Conservation (phyloP, 2,113 vertebrate genomes). For the Rhinolophus ferrumequinum region DNA sequence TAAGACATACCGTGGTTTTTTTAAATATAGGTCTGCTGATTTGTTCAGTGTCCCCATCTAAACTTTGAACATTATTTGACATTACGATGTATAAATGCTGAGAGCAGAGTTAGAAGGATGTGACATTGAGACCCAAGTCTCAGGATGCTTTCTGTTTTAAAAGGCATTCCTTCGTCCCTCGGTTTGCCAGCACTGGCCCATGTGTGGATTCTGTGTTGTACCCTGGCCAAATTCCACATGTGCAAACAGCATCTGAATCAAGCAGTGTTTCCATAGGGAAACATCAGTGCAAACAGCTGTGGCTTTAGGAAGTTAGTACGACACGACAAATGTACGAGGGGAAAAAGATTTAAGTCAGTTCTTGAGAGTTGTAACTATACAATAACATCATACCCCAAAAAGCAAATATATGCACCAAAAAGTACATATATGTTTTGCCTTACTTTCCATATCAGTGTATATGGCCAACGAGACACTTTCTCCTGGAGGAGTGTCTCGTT, state of each 20-base stretch:
- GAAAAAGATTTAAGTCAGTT: too few species aligned
- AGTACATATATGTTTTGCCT: background rate
- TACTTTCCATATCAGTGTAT: background rate
- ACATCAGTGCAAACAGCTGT: background rate
- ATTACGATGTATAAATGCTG: background rate
- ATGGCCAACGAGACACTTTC: rapidly evolving
- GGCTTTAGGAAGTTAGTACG: background rate
- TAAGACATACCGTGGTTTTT: background rate
- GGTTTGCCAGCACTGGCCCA: background rate
- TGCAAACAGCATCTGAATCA: too few species aligned
- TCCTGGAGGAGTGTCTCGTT: background rate
- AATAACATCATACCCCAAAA: background rate
- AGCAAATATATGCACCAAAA: background rate
- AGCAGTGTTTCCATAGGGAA: background rate
- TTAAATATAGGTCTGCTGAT: background rate
- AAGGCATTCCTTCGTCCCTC: rapidly evolving
- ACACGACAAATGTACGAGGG: rapidly evolving
- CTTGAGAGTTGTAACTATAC: background rate
- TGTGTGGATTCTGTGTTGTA: rapidly evolving
- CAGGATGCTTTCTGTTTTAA: background rate
- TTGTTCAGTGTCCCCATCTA: background rate
- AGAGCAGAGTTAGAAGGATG: background rate
- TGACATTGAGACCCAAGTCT: rapidly evolving
- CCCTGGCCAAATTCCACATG: background rate
- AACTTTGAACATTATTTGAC: background rate